Conservation (phyloP, 2,888 invertebrate species). For the Taphrorychus bicolor region DNA sequence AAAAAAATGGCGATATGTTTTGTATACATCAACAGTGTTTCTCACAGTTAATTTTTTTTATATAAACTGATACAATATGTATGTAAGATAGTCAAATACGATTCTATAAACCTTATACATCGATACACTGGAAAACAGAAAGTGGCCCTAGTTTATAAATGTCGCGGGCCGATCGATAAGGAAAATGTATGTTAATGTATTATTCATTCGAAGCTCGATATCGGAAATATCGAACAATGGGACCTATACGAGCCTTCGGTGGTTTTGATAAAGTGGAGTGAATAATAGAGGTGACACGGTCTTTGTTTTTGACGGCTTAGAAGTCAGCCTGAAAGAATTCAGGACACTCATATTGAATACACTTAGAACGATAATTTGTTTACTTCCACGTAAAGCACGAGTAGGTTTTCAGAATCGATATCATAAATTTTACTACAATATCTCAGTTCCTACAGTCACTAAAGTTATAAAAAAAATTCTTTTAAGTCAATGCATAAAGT, state of each 20-base stretch:
- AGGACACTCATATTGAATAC: too few relatives aligned
- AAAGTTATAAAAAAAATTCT: too few relatives aligned
- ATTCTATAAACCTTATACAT: constrained; percentile 3
- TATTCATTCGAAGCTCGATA: constrained; percentile 1
- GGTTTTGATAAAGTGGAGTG: not conserved
- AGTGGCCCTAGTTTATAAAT: constrained; percentile 1
- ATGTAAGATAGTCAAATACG: constrained; percentile 3
- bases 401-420: too few relatives aligned
- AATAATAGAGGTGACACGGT: not conserved
- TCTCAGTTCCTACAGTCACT: too few relatives aligned
- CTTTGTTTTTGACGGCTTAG: not conserved
- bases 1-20: constrained; percentile 51
- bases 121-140: constrained; percentile 1
- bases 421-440: too few relatives aligned
- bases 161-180: constrained; percentile 3
- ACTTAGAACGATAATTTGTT: too few relatives aligned
- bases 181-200: not conserved
- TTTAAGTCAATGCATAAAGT: too few relatives aligned
- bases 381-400: too few relatives aligned
- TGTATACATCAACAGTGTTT: constrained; percentile 48
- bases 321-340: not conserved
- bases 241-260: not conserved
- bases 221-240: not conserved
- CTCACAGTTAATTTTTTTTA: constrained; percentile 43
- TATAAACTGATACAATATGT: not conserved